Percentiles rank a stretch among this genome's conserved stretches.
phyloP scores from a whole-genome alignment of 2,113 vertebrate species.

The Bungarus multicinctus region DNA sequence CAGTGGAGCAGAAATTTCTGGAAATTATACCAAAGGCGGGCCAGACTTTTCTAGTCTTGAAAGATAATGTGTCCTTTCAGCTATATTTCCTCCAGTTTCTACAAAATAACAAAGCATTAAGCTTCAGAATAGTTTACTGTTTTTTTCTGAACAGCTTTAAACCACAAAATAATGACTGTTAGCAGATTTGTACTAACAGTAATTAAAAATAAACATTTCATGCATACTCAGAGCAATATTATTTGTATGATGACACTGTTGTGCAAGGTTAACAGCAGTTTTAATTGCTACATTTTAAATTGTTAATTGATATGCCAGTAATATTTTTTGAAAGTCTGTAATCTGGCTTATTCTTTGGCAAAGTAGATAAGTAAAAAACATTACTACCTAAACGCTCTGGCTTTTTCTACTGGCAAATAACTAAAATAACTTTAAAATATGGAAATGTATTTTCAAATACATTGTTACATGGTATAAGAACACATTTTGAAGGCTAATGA shows the following conservation, averaged over 20 bases:
- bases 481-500: neutral
- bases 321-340: neutral
- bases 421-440: neutral
- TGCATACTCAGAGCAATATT: neutral
- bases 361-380: neutral
- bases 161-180: constrained; percentile 25
- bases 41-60: constrained; percentile 92
- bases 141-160: constrained; percentile 11
- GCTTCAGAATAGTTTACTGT: neutral
- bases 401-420: neutral
- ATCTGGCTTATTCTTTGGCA: neutral
- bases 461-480: neutral
- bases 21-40: constrained; percentile 92
- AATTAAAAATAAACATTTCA: constrained; percentile 7
- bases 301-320: neutral
- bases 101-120: neutral
- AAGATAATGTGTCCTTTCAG: constrained; percentile 58
- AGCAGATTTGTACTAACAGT: constrained; percentile 24
- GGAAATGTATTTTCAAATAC: neutral
- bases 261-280: neutral
- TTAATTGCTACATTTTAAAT: neutral
- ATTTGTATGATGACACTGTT: neutral
- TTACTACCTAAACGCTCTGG: neutral
- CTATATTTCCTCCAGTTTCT: constrained; percentile 32
- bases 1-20: constrained; percentile 96